phyloP scores from a whole-genome alignment of 1,140 invertebrate species.

The Pantala flavescens region DNA sequence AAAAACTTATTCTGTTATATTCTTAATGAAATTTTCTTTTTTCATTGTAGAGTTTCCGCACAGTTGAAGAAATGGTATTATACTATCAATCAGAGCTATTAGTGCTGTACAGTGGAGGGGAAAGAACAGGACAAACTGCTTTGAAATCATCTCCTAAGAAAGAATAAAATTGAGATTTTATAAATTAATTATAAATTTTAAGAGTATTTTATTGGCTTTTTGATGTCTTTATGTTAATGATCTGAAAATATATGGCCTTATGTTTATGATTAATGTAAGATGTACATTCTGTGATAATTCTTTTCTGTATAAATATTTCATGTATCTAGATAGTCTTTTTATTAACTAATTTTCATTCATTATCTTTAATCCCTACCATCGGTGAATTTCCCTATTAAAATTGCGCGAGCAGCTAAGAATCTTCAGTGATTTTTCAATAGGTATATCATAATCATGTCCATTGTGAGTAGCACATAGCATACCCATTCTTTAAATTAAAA shows the following conservation, averaged over 20 bases:
- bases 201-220: too few species aligned
- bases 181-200: too few species aligned
- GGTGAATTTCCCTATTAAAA: too few species aligned
- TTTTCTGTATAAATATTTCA: not conserved
- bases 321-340: not conserved
- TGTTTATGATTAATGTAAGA: not conserved
- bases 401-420: too few species aligned
- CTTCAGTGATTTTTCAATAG: too few species aligned
- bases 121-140: slow-evolving; percentile 17
- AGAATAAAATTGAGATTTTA: not conserved
- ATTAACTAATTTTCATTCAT: not conserved
- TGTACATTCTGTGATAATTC: slow-evolving; percentile 3
- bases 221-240: too few species aligned
- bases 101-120: slow-evolving; percentile 18
- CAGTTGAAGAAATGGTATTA: slow-evolving; percentile 18
- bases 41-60: slow-evolving; percentile 18
- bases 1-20: too few species aligned
- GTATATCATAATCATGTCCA: too few species aligned
- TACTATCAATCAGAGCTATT: slow-evolving; percentile 17
- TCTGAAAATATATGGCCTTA: not conserved
- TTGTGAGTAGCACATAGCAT: too few species aligned
- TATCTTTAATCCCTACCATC: not conserved
- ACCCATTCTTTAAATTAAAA: too few species aligned
- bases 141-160: slow-evolving; percentile 14
- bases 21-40: too few species aligned